Evolutionary conservation across 2,888 invertebrate species (phyloP).

Genomic region (Nasonia oneida): DNA sequence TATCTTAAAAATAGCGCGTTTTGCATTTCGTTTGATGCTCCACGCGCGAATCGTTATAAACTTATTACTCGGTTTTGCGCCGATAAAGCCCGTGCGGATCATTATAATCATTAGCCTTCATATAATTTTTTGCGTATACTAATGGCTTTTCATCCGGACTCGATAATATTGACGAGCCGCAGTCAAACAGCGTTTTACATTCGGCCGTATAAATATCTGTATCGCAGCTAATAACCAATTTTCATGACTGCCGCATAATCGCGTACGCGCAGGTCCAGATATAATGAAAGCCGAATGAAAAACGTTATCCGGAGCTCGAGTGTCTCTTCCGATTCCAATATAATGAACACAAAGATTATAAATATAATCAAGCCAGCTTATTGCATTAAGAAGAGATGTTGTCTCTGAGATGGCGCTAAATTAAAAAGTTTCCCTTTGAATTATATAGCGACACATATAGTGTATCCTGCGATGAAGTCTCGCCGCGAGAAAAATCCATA

Average conservation of each 20-base stretch:
- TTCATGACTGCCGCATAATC: neutral
- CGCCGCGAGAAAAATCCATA: neutral
- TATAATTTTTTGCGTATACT: neutral
- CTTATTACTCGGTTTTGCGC: neutral
- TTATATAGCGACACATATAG: too few relatives aligned
- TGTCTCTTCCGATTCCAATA: neutral
- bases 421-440: too few relatives aligned
- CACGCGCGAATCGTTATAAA: neutral
- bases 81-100: neutral
- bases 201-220: neutral
- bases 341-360: too few relatives aligned
- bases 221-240: neutral
- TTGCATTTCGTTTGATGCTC: neutral
- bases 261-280: neutral
- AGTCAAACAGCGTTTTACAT: neutral
- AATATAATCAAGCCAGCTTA: too few relatives aligned
- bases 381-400: neutral
- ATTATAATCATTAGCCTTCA: slow-evolving; percentile 1
- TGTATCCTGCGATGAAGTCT: neutral
- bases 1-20: neutral
- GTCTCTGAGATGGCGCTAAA: too few relatives aligned
- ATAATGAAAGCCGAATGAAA: neutral
- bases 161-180: neutral
- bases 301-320: neutral
- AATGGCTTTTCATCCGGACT: neutral